These are phyloP conservation scores for Lasioglossum villosulum DNA, from an alignment of 2,888 invertebrate genomes.

Conservation along the genomic window DNA sequence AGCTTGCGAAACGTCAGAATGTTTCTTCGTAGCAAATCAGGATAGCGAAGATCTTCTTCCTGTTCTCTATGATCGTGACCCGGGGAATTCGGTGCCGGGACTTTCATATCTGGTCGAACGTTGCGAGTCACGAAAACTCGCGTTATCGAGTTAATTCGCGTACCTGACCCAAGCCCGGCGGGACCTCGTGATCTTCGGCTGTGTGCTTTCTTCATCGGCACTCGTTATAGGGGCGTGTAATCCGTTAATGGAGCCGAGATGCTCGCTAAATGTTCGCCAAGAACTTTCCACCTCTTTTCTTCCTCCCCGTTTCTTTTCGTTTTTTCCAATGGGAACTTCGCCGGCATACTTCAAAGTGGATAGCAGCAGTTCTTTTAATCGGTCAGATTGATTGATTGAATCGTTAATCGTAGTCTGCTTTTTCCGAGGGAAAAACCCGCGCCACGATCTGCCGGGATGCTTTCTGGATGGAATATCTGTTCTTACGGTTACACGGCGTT, in stretches of 20 bases:
- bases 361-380: background rate
- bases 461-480: background rate
- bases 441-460: background rate
- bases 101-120: constrained; percentile 44
- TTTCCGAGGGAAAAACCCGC: background rate
- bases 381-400: constrained; percentile 2
- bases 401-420: background rate
- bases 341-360: background rate
- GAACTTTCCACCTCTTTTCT: constrained; percentile 8
- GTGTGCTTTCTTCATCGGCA: constrained; percentile 23
- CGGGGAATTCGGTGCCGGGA: constrained; percentile 36
- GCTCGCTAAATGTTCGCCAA: background rate
- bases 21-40: background rate
- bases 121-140: constrained; percentile 56
- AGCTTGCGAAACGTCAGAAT: background rate
- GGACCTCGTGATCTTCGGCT: constrained; percentile 19
- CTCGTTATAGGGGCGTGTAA: background rate
- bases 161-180: constrained; percentile 3
- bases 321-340: background rate
- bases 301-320: background rate
- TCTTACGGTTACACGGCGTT: background rate
- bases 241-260: constrained; percentile 10
- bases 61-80: constrained; percentile 17
- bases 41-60: background rate
- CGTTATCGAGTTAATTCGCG: constrained; percentile 55